Conservation (phyloP, 1,140 invertebrate species). For the Araneus ventricosus region DNA sequence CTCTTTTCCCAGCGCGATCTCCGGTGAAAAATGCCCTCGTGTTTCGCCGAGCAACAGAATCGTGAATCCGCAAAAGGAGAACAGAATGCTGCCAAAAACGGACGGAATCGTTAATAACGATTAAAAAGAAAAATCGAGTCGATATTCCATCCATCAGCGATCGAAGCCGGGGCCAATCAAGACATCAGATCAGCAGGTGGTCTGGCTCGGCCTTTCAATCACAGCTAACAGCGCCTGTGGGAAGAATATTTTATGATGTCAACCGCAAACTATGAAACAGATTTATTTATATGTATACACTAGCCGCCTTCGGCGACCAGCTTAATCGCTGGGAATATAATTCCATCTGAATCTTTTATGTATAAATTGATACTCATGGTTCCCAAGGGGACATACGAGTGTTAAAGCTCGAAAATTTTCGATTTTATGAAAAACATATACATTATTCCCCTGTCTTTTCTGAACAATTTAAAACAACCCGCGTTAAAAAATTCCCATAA, state of each 20-base stretch:
- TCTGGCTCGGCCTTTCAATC: neutral
- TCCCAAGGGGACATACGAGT: too few species aligned
- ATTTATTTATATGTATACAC: too few species aligned
- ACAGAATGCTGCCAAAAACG: neutral
- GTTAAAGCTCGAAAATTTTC: too few species aligned
- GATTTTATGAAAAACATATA: too few species aligned
- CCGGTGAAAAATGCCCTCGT: neutral
- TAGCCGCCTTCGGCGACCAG: too few species aligned
- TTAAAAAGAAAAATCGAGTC: constrained; percentile 13
- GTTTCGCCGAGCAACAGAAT: neutral
- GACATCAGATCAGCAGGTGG: constrained; percentile 5
- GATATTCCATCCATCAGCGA: neutral
- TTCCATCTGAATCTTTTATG: too few species aligned
- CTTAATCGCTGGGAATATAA: too few species aligned
- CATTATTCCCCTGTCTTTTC: too few species aligned
- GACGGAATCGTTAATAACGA: constrained; percentile 20
- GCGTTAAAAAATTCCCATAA: too few species aligned
- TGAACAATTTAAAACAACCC: too few species aligned
- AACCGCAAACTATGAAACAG: neutral
- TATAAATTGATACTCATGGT: too few species aligned
- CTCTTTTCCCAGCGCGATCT: neutral
- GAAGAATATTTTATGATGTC: neutral
- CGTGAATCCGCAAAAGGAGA: neutral
- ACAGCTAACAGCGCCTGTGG: neutral
- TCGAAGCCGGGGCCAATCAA: neutral